A percentile compares a stretch with the other conserved stretches of the same genome.
These are phyloP conservation scores for Gambusia affinis DNA, from an alignment of 2,113 vertebrate genomes.

Conservation along the genomic window DNA sequence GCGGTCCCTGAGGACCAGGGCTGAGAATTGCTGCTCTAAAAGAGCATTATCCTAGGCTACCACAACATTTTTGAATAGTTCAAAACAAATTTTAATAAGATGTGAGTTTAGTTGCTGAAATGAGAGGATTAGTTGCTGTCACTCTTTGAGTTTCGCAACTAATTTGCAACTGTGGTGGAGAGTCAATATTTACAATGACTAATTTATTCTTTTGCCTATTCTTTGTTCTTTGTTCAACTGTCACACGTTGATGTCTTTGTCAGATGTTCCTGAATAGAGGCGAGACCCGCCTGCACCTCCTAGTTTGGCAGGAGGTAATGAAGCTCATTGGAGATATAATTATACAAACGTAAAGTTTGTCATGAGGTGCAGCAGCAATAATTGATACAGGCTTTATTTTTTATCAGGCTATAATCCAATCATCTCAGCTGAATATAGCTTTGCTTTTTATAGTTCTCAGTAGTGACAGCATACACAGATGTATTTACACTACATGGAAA, in stretches of 20 bases:
- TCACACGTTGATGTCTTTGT: conserved; percentile 74
- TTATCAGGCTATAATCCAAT: conserved; percentile 39
- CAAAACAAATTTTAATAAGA: conserved; percentile 8
- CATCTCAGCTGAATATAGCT: conserved; percentile 45
- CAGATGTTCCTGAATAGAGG: conserved; percentile 40
- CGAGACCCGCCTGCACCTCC: conserved; percentile 7
- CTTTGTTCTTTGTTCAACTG: conserved; percentile 69
- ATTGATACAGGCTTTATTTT: conserved; percentile 27
- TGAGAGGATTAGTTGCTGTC: conserved; percentile 64
- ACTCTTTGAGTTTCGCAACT: conserved; percentile 49
- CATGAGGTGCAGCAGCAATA: conserved; percentile 23
- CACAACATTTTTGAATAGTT: no score
- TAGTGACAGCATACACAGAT: conserved; percentile 35
- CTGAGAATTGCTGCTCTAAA: no score
- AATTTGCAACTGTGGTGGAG: conserved; percentile 58
- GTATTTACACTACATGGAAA: conserved; percentile 77
- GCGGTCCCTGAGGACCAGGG: no score
- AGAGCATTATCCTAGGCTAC: no score
- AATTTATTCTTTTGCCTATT: conserved; percentile 68
- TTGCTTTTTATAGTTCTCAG: conserved; percentile 44
- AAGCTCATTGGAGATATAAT: conserved; percentile 27
- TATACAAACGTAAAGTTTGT: conserved; percentile 37
- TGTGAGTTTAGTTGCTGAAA: conserved; percentile 17
- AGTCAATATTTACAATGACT: conserved; percentile 77
- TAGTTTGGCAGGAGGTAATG: conserved; percentile 3